These are phyloP conservation scores for Doris montereyensis DNA, from an alignment of 2,888 invertebrate genomes.

Conservation along the genomic window DNA sequence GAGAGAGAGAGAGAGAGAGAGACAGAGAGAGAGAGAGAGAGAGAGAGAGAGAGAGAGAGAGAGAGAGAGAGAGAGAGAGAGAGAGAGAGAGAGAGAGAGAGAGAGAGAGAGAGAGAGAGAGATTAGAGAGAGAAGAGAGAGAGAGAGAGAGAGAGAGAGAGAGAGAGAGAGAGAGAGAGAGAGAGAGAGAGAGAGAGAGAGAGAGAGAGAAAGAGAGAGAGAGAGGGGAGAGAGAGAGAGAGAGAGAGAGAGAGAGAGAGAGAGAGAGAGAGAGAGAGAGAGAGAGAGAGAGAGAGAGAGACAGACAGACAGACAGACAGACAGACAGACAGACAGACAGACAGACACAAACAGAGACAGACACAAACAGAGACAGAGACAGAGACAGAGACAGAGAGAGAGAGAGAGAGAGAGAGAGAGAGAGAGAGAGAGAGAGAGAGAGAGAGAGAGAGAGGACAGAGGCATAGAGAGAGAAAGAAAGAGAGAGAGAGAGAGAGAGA, in stretches of 20 bases:
- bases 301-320: neutral
- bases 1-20: neutral
- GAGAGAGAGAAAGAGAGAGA: neutral
- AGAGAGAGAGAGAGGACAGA: too few species aligned
- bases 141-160: neutral
- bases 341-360: too few species aligned
- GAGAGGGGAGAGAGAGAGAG: constrained; percentile 1
- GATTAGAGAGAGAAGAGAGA: neutral
- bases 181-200: neutral
- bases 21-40: neutral
- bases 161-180: neutral
- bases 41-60: neutral
- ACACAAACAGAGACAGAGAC: too few species aligned
- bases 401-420: neutral
- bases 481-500: neutral
- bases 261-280: neutral
- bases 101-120: neutral
- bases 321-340: neutral
- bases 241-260: neutral
- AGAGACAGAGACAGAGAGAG: too few species aligned
- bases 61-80: neutral
- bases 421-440: neutral
- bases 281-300: neutral
- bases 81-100: constrained; percentile 8
- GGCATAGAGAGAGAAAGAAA: neutral